Percentiles rank a stretch among this genome's conserved stretches.
These are phyloP conservation scores for Petrocephalus schoutedeni DNA, from an alignment of 2,797 vertebrate genomes.

Conservation along the genomic window DNA sequence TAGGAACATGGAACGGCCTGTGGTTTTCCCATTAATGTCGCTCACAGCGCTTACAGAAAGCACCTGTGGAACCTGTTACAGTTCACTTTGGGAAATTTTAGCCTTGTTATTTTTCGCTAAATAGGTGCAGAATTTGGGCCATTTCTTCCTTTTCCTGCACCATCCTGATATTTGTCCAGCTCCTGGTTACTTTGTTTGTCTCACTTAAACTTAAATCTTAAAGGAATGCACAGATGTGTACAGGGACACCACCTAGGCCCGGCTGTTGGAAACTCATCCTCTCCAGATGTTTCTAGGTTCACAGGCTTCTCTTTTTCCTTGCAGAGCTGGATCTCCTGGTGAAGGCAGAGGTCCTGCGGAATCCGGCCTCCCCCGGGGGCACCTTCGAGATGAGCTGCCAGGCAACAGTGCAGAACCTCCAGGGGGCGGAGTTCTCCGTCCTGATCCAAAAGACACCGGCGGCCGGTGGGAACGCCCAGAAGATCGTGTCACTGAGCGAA, in stretches of 20 bases:
- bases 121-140: background rate
- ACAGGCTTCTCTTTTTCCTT: constrained; percentile 18
- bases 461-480: constrained; percentile 51
- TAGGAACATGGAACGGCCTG: background rate
- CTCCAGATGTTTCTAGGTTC: background rate
- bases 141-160: background rate
- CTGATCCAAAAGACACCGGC: constrained; percentile 73
- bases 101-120: background rate
- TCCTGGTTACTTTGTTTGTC: background rate
- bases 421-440: constrained; percentile 72
- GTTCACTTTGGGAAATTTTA: background rate
- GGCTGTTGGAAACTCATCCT: background rate
- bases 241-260: background rate
- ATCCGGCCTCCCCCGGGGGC: constrained; percentile 74
- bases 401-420: constrained; percentile 70
- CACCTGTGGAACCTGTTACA: background rate
- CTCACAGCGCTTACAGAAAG: background rate
- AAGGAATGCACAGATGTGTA: background rate
- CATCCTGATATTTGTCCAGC: background rate
- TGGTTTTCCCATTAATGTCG: background rate
- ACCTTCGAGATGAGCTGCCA: constrained; percentile 91
- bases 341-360: constrained; percentile 66
- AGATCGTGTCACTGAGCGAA: constrained; percentile 77
- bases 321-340: constrained; percentile 74
- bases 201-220: background rate